Percentiles rank a stretch among this genome's conserved stretches.
These are phyloP conservation scores for Temnothorax unifasciatus DNA, from an alignment of 2,888 invertebrate species.

Conservation along the genomic window DNA sequence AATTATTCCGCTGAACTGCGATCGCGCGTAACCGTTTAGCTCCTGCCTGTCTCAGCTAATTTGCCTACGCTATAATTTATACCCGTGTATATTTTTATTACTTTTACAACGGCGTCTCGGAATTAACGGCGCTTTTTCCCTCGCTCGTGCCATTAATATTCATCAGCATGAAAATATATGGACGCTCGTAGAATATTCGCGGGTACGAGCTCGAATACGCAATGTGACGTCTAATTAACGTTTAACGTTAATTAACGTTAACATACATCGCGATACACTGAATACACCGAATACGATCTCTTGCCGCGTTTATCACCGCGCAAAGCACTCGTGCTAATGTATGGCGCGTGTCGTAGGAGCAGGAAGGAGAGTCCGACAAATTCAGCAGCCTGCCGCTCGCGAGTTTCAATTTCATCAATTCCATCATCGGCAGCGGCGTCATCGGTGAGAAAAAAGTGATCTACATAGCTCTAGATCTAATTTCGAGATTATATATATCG, in stretches of 20 bases:
- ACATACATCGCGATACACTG: background rate
- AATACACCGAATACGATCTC: background rate
- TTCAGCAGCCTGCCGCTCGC: conserved; percentile 91
- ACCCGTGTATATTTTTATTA: background rate
- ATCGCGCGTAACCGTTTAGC: background rate
- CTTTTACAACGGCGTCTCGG: background rate
- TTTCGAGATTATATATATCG: background rate
- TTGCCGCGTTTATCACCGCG: too few relatives aligned
- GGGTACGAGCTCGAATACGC: background rate
- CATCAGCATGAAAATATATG: conserved; percentile 1
- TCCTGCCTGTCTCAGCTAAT: background rate
- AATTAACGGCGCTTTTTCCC: background rate
- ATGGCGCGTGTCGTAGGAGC: conserved; percentile 26
- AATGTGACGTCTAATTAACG: conserved; percentile 29
- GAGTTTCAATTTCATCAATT: conserved; percentile 95
- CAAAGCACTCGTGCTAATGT: background rate
- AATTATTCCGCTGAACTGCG: conserved; percentile 34
- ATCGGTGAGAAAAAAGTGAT: conserved; percentile 88
- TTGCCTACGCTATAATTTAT: background rate
- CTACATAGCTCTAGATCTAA: too few relatives aligned
- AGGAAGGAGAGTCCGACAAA: conserved; percentile 87
- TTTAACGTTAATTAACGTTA: background rate
- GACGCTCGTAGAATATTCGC: background rate
- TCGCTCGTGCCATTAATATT: conserved; percentile 22
- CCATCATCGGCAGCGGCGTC: conserved; percentile 95